These are phyloP conservation scores for Oxygymnocypris stewartii DNA, from an alignment of 2,113 vertebrate species.

Conservation along the genomic window DNA sequence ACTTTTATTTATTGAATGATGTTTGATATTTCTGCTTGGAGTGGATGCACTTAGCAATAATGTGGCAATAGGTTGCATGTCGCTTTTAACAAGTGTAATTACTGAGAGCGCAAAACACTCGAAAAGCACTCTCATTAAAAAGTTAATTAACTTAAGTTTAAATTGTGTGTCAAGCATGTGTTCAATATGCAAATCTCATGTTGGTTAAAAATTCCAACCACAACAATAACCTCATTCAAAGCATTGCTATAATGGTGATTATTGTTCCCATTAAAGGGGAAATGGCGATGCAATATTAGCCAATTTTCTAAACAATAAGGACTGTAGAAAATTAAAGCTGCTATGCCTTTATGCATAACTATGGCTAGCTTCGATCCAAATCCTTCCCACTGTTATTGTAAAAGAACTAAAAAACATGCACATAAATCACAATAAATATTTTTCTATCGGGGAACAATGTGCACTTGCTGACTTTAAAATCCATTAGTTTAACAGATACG, in stretches of 20 bases:
- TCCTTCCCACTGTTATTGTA: background rate
- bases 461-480: constrained; percentile 19
- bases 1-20: constrained; percentile 50
- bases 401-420: constrained; percentile 17
- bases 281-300: background rate
- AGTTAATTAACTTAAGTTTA: constrained; percentile 52
- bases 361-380: background rate
- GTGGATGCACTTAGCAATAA: constrained; percentile 11
- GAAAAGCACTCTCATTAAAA: constrained; percentile 53
- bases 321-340: background rate
- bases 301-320: background rate
- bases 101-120: constrained; percentile 40
- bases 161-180: constrained; percentile 25
- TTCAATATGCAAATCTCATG: constrained; percentile 39
- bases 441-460: background rate
- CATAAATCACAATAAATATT: background rate
- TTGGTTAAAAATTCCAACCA: background rate
- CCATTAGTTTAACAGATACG: background rate
- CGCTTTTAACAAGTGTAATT: constrained; percentile 33
- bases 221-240: constrained; percentile 32
- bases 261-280: background rate
- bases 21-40: constrained; percentile 33
- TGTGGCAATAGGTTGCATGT: constrained; percentile 34
- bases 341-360: background rate
- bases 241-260: constrained; percentile 31